Conservation (phyloP, 2,113 vertebrate genomes). For the Aegotheles bennettii region DNA sequence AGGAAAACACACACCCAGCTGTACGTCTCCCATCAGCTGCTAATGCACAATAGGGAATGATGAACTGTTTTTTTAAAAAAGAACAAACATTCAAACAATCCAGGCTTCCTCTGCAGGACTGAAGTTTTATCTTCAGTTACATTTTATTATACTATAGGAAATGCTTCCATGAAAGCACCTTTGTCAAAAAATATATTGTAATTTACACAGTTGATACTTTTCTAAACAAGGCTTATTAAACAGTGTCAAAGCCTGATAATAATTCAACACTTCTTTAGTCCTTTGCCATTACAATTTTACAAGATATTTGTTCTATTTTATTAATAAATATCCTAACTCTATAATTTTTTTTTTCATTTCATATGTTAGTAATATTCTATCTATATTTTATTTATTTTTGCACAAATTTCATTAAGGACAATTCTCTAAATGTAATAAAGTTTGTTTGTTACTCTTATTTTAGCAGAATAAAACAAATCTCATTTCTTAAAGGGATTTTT, state of each 20-base stretch:
- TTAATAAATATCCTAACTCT: neutral
- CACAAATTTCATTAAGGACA: neutral
- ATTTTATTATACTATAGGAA: neutral
- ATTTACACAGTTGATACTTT: too few species aligned
- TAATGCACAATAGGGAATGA: rapidly evolving
- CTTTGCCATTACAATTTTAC: neutral
- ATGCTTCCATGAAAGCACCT: neutral
- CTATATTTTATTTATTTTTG: neutral
- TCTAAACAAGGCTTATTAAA: too few species aligned
- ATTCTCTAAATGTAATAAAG: neutral
- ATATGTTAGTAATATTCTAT: neutral
- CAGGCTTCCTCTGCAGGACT: neutral
- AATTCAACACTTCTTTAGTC: neutral
- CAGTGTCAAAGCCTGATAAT: neutral
- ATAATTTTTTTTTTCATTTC: neutral
- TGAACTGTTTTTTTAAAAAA: neutral
- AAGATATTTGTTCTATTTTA: neutral
- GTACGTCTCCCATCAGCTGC: too few species aligned
- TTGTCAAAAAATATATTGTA: too few species aligned
- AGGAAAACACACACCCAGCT: neutral
- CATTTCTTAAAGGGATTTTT: neutral
- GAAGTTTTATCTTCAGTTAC: neutral
- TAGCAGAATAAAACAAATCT: neutral
- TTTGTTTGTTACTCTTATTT: neutral
- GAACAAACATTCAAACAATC: neutral